These are phyloP conservation scores for Bubo bubo DNA, from an alignment of 2,113 vertebrate species.

Conservation along the genomic window DNA sequence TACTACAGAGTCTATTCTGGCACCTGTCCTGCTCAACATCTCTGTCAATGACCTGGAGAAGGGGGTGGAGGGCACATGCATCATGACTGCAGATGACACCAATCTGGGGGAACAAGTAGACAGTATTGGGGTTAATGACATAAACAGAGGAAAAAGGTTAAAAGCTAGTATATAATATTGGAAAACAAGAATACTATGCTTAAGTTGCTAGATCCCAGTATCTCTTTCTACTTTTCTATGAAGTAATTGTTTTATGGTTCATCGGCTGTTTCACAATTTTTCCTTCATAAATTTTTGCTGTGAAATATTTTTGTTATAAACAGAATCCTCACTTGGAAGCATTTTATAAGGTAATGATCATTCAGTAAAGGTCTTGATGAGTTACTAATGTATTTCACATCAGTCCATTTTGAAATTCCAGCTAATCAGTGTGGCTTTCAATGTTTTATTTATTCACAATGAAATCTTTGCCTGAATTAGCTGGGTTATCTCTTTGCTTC, in stretches of 20 bases:
- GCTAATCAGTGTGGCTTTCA: slow-evolving; percentile 19
- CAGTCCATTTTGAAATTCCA: slow-evolving; percentile 17
- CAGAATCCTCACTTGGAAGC: background rate
- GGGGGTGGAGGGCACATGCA: background rate
- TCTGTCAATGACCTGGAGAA: background rate
- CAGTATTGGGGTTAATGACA: background rate
- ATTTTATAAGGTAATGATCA: background rate
- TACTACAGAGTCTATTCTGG: background rate
- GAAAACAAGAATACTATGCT: background rate
- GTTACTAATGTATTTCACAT: slow-evolving; percentile 29
- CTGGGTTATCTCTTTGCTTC: slow-evolving; percentile 41
- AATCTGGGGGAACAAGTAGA: background rate
- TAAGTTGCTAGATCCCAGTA: background rate
- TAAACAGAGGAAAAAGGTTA: background rate
- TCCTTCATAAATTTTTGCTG: background rate
- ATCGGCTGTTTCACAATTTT: background rate
- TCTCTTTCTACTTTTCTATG: background rate
- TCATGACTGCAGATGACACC: background rate
- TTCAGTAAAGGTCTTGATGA: slow-evolving; percentile 1
- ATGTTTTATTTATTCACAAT: slow-evolving; percentile 59
- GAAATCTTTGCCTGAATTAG: slow-evolving; percentile 61
- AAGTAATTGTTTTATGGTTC: background rate
- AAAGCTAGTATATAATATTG: background rate
- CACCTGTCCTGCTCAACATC: background rate
- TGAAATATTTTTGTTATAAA: background rate